Evolutionary conservation across 2,113 vertebrate species (phyloP).

Genomic region (Ctenodactylus gundi): DNA sequence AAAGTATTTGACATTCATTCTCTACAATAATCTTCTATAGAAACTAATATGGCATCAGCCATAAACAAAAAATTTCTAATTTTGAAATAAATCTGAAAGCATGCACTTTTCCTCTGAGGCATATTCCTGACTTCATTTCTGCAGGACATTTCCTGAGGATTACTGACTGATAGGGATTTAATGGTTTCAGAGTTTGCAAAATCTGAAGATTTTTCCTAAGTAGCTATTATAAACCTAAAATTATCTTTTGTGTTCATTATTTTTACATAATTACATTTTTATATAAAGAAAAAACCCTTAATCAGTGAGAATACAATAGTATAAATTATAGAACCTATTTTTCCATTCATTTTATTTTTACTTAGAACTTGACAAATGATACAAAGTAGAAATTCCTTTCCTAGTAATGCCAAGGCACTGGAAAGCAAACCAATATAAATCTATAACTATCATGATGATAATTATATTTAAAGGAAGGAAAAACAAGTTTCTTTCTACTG

Average conservation of each 20-base stretch:
- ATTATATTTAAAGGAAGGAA: constrained; percentile 68
- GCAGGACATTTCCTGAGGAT: constrained; percentile 68
- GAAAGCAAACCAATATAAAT: constrained; percentile 45
- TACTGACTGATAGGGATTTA: constrained; percentile 63
- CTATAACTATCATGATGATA: constrained; percentile 57
- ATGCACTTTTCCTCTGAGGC: constrained; percentile 67
- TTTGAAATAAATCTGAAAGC: constrained; percentile 66
- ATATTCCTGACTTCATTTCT: constrained; percentile 67
- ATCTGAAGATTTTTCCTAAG: constrained; percentile 43
- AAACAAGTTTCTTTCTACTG: constrained; percentile 48
- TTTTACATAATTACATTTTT: constrained; percentile 61
- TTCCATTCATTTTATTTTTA: not conserved
- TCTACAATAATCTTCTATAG: constrained; percentile 21
- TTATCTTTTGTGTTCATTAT: constrained; percentile 50
- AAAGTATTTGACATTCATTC: constrained; percentile 57
- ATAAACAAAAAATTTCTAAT: constrained; percentile 60
- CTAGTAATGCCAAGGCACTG: constrained; percentile 20
- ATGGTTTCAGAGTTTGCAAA: constrained; percentile 43
- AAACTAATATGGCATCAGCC: constrained; percentile 39
- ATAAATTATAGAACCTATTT: not conserved
- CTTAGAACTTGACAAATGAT: constrained; percentile 6
- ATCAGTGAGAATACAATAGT: not conserved
- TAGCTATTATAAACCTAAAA: constrained; percentile 51
- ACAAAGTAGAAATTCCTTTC: constrained; percentile 46
- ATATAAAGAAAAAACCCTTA: not conserved